phyloP scores from a whole-genome alignment of 2,888 invertebrate species.

The Plemyria rubiginata region DNA sequence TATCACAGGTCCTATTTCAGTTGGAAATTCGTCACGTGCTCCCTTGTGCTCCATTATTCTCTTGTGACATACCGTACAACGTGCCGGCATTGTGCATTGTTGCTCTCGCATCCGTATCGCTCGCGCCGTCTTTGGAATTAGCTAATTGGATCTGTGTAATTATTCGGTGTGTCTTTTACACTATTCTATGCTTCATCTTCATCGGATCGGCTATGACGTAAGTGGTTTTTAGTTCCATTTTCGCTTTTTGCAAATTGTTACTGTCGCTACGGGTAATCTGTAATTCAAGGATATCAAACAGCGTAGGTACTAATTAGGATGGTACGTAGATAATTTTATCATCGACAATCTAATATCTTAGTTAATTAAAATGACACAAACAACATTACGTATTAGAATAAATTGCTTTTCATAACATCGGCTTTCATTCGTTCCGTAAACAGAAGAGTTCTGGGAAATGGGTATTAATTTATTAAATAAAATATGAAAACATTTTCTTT shows the following conservation, averaged over 20 bases:
- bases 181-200: slow-evolving; percentile 9
- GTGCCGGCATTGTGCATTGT: slow-evolving; percentile 35
- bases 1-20: slow-evolving; percentile 29
- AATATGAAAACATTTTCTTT: not conserved
- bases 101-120: slow-evolving; percentile 28
- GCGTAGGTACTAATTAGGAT: not conserved
- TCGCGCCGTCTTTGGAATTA: slow-evolving; percentile 22
- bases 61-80: slow-evolving; percentile 21
- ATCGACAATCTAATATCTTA: not conserved
- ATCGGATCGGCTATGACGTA: slow-evolving; percentile 29
- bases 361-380: slow-evolving; percentile 5
- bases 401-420: slow-evolving; percentile 1
- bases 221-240: slow-evolving; percentile 18
- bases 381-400: not conserved
- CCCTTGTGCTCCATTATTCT: slow-evolving; percentile 35
- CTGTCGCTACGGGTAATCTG: not conserved
- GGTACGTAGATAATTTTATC: not conserved
- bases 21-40: slow-evolving; percentile 33
- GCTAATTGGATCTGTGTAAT: slow-evolving; percentile 20
- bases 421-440: slow-evolving; percentile 11
- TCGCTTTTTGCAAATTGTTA: not conserved
- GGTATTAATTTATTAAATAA: slow-evolving; percentile 2
- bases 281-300: not conserved
- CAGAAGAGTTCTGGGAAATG: slow-evolving; percentile 1
- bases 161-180: slow-evolving; percentile 17